These are phyloP conservation scores for Nothocercus nigrocapillus DNA, from an alignment of 2,113 vertebrate genomes.

Conservation along the genomic window DNA sequence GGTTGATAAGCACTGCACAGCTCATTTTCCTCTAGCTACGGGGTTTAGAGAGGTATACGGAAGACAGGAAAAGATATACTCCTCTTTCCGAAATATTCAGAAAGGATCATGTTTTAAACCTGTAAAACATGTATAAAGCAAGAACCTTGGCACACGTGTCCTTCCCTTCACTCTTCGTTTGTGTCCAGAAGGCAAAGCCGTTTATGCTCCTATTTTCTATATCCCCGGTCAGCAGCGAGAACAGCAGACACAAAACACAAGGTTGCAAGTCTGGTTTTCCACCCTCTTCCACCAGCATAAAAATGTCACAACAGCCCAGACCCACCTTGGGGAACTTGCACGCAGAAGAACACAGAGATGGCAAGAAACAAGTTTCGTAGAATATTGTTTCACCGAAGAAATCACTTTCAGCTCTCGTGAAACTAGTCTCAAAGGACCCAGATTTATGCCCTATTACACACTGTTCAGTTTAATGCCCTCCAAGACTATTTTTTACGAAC, in stretches of 20 bases:
- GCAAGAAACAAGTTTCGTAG: fast-evolving
- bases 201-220: not conserved
- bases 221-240: not conserved
- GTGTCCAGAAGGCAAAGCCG: not conserved
- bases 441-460: fast-evolving
- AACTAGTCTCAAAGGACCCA: not conserved
- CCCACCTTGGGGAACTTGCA: fast-evolving
- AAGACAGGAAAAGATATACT: fast-evolving
- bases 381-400: not conserved
- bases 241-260: not conserved
- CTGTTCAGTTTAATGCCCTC: not conserved
- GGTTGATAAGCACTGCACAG: no score
- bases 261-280: not conserved
- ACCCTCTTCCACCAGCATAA: not conserved
- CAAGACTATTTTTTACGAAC: not conserved
- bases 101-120: not conserved
- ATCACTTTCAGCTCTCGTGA: not conserved
- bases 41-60: fast-evolving
- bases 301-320: not conserved
- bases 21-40: fast-evolving
- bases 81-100: fast-evolving
- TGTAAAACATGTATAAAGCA: not conserved
- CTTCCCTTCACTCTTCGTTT: not conserved
- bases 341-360: fast-evolving
- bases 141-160: fast-evolving